Evolutionary conservation across 2,113 vertebrate species (phyloP).

Genomic region (Polypterus bichir): DNA sequence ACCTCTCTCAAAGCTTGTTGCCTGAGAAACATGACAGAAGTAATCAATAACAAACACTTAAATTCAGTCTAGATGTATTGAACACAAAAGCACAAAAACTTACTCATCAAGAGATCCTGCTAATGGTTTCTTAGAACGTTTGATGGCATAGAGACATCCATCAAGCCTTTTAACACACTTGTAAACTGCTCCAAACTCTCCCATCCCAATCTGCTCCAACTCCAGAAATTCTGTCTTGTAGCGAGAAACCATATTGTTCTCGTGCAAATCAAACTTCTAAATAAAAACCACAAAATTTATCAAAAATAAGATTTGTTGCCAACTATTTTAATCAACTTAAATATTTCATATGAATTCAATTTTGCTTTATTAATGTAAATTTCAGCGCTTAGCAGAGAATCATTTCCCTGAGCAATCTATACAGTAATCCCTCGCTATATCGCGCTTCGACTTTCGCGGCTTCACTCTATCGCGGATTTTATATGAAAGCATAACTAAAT

Average conservation of each 20-base stretch:
- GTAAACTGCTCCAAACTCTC: conserved; percentile 84
- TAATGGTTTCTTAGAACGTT: conserved; percentile 68
- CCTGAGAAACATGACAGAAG: conserved; percentile 36
- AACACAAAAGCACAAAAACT: conserved; percentile 37
- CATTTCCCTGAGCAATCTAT: too few species aligned
- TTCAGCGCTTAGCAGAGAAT: too few species aligned
- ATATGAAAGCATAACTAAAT: too few species aligned
- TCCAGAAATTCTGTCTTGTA: conserved; percentile 91
- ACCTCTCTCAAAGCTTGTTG: conserved; percentile 78
- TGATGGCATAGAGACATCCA: conserved; percentile 89
- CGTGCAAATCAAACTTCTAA: conserved; percentile 65
- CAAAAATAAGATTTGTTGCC: conserved; percentile 12
- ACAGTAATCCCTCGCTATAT: too few species aligned
- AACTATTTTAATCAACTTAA: not conserved
- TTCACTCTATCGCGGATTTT: too few species aligned
- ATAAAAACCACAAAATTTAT: conserved; percentile 22
- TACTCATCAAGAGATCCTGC: conserved; percentile 77
- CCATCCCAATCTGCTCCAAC: conserved; percentile 75
- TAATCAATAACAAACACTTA: not conserved
- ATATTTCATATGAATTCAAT: too few species aligned
- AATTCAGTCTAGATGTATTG: not conserved
- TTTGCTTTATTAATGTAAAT: not conserved
- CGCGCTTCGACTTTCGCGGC: too few species aligned
- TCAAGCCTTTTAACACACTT: conserved; percentile 94
- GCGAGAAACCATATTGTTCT: conserved; percentile 75